Percentiles rank a stretch among this genome's conserved stretches.
These are phyloP conservation scores for Rhinoraja longicauda DNA, from an alignment of 2,797 vertebrate species.

Conservation along the genomic window DNA sequence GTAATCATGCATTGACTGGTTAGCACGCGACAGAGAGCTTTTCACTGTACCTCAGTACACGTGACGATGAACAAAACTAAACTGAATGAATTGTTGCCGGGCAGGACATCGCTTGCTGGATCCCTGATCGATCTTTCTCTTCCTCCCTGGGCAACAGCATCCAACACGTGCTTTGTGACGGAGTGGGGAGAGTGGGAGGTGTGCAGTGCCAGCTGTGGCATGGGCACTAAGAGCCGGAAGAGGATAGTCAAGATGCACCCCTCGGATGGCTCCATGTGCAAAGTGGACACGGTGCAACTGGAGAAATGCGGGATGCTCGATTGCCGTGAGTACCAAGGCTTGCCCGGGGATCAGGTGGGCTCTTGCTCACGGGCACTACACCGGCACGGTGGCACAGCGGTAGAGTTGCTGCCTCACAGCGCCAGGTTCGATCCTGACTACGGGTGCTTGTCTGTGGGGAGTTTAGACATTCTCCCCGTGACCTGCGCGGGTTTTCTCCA, in stretches of 20 bases:
- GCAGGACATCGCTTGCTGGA: too few relatives aligned
- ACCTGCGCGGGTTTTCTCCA: too few relatives aligned
- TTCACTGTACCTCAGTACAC: too few relatives aligned
- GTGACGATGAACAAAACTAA: too few relatives aligned
- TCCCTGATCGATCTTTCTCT: background rate
- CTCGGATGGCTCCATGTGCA: conserved; percentile 86
- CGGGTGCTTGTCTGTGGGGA: too few relatives aligned
- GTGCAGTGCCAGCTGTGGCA: conserved; percentile 93
- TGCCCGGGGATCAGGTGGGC: background rate
- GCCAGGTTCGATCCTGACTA: too few relatives aligned
- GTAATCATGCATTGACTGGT: too few relatives aligned
- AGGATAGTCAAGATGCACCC: conserved; percentile 93
- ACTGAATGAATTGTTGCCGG: too few relatives aligned
- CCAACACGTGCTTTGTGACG: conserved; percentile 90
- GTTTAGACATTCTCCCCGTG: too few relatives aligned
- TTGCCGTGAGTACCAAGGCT: conserved; percentile 75
- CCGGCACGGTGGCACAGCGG: too few relatives aligned
- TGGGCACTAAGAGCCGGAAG: conserved; percentile 84
- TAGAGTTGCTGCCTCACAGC: too few relatives aligned
- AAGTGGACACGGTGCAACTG: conserved; percentile 78
- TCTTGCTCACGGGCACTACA: background rate
- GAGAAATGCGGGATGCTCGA: conserved; percentile 99
- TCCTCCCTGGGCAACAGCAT: conserved; percentile 56
- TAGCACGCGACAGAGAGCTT: too few relatives aligned
- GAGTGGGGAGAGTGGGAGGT: conserved; percentile 96